Conservation (phyloP, 2,113 vertebrate genomes). For the Scomber scombrus region DNA sequence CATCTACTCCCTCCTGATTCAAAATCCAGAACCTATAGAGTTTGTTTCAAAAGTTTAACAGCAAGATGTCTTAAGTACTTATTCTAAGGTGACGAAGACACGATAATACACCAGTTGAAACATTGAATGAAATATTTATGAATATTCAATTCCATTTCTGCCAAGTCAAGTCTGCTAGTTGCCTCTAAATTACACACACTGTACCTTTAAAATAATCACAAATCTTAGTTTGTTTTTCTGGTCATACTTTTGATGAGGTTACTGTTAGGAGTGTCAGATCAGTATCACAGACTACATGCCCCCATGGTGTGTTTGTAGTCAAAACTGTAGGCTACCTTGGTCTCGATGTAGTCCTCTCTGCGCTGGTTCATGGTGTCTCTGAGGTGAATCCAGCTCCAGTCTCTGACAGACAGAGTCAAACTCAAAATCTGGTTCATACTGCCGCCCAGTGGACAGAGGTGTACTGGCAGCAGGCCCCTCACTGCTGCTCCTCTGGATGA, state of each 20-base stretch:
- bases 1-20: too few relatives aligned
- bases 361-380: conserved; percentile 4
- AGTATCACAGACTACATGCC: neutral
- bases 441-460: conserved; percentile 83
- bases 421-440: conserved; percentile 53
- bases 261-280: neutral
- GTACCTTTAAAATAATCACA: neutral
- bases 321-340: conserved; percentile 36
- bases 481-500: conserved; percentile 19
- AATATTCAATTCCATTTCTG: neutral
- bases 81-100: too few relatives aligned
- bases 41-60: too few relatives aligned
- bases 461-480: conserved; percentile 73
- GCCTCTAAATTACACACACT: too few relatives aligned
- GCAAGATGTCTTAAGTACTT: too few relatives aligned
- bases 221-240: neutral
- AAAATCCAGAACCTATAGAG: too few relatives aligned
- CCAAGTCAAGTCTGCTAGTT: too few relatives aligned
- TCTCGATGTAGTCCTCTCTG: neutral
- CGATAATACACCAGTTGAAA: too few relatives aligned
- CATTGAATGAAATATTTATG: too few relatives aligned
- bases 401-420: conserved; percentile 71
- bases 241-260: neutral
- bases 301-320: neutral
- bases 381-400: conserved; percentile 74